These are phyloP conservation scores for Oscheius myriophilus DNA, from an alignment of 2,888 invertebrate genomes.

Conservation along the genomic window DNA sequence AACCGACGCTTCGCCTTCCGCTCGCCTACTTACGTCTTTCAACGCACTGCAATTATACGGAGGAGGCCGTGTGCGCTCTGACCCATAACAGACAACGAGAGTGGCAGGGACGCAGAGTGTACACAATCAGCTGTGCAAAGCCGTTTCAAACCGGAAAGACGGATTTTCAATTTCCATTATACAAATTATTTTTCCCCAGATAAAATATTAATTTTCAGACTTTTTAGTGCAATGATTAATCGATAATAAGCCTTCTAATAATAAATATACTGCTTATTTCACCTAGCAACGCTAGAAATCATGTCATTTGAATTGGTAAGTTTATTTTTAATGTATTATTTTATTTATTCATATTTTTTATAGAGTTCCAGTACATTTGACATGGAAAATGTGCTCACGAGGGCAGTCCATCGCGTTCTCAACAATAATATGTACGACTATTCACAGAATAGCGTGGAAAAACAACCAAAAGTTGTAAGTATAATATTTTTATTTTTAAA, in stretches of 20 bases:
- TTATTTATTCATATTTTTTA: not conserved
- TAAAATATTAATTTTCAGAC: no score
- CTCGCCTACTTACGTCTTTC: not conserved
- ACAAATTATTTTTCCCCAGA: no score
- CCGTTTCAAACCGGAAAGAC: no score
- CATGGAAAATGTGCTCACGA: slow-evolving; percentile 26
- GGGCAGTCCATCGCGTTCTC: slow-evolving; percentile 27
- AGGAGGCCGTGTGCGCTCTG: not conserved
- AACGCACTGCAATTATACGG: not conserved
- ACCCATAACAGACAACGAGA: not conserved
- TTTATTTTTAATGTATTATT: not conserved
- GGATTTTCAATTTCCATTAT: no score
- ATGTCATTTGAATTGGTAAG: slow-evolving; percentile 10
- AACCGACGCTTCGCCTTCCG: not conserved
- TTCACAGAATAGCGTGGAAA: slow-evolving; percentile 18
- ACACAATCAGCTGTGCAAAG: no score
- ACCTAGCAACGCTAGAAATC: no score
- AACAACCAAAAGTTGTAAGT: slow-evolving; percentile 20
- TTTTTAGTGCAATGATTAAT: no score
- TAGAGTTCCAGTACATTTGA: slow-evolving; percentile 23
- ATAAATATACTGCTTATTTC: no score
- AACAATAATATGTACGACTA: slow-evolving; percentile 9
- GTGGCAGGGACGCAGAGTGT: not conserved
- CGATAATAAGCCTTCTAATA: no score
- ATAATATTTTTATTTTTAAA: not conserved